Evolutionary conservation across 2,888 invertebrate genomes (phyloP).

Genomic region (Meandrusa payeni): DNA sequence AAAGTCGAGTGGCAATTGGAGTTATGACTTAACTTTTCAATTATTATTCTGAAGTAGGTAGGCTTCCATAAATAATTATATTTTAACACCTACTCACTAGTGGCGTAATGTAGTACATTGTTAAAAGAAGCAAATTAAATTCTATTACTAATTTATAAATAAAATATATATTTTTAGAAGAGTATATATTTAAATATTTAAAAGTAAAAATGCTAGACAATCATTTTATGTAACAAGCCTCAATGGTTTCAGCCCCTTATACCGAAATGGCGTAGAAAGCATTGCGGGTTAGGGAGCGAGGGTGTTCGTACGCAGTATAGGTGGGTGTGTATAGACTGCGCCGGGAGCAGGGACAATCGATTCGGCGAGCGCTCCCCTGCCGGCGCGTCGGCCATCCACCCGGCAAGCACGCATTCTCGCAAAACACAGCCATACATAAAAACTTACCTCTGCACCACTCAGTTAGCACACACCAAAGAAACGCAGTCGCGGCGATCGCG

Average conservation of each 20-base stretch:
- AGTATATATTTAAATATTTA: too few species aligned
- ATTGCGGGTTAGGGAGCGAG: conserved; percentile 47
- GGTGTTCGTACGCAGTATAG: conserved; percentile 39
- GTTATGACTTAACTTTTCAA: too few species aligned
- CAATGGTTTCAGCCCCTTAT: conserved; percentile 55
- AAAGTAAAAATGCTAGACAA: too few species aligned
- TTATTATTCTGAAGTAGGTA: too few species aligned
- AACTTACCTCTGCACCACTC: conserved; percentile 75
- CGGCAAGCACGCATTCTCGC: conserved; percentile 32
- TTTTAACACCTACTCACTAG: too few species aligned
- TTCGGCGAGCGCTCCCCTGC: conserved; percentile 61
- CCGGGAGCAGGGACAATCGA: conserved; percentile 58
- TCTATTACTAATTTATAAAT: too few species aligned
- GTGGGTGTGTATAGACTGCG: conserved; percentile 34
- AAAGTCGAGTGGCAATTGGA: too few species aligned
- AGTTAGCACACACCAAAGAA: conserved; percentile 64
- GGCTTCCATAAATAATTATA: too few species aligned
- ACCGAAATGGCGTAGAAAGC: conserved; percentile 51
- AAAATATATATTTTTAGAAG: too few species aligned
- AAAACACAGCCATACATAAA: conserved; percentile 45
- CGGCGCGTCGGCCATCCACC: conserved; percentile 42
- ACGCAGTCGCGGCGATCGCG: conserved; percentile 70
- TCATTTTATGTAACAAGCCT: conserved; percentile 22
- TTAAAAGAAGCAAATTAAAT: too few species aligned
- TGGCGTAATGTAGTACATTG: too few species aligned